phyloP scores from a whole-genome alignment of 2,888 invertebrate genomes.

The Eupithecia exiguata region DNA sequence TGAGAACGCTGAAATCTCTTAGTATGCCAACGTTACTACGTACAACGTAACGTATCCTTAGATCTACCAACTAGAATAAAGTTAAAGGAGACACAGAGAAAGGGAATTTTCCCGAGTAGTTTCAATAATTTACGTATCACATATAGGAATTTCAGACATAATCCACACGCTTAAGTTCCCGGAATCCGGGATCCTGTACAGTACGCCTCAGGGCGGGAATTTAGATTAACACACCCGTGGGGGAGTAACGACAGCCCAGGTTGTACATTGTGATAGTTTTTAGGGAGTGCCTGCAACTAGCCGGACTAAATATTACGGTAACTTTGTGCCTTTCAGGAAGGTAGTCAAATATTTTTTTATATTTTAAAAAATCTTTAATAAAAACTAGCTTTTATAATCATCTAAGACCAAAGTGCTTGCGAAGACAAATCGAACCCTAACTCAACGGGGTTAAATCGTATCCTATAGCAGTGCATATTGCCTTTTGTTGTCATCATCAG shows the following conservation, averaged over 20 bases:
- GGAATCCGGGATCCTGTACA: conserved; percentile 31
- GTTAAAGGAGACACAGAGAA: neutral
- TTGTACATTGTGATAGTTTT: conserved; percentile 29
- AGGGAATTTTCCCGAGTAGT: conserved; percentile 21
- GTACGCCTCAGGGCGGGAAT: conserved; percentile 38
- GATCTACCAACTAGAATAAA: neutral
- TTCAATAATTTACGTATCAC: conserved; percentile 21
- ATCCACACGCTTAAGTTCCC: conserved; percentile 26
- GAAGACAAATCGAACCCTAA: too few relatives aligned
- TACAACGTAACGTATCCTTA: neutral
- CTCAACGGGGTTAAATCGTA: too few relatives aligned
- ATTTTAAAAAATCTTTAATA: too few relatives aligned
- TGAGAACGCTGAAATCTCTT: neutral
- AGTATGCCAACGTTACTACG: neutral
- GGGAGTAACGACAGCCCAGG: conserved; percentile 28
- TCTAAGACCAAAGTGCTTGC: too few relatives aligned
- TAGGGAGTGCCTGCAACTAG: neutral
- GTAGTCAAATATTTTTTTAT: too few relatives aligned
- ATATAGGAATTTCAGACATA: conserved; percentile 31
- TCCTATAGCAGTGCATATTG: too few relatives aligned
- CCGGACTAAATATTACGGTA: neutral
- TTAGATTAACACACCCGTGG: conserved; percentile 42
- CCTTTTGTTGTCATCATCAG: too few relatives aligned
- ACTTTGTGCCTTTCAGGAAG: neutral
- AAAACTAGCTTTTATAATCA: too few relatives aligned